Conservation (phyloP, 2,888 invertebrate genomes). For the Erebia aethiops region DNA sequence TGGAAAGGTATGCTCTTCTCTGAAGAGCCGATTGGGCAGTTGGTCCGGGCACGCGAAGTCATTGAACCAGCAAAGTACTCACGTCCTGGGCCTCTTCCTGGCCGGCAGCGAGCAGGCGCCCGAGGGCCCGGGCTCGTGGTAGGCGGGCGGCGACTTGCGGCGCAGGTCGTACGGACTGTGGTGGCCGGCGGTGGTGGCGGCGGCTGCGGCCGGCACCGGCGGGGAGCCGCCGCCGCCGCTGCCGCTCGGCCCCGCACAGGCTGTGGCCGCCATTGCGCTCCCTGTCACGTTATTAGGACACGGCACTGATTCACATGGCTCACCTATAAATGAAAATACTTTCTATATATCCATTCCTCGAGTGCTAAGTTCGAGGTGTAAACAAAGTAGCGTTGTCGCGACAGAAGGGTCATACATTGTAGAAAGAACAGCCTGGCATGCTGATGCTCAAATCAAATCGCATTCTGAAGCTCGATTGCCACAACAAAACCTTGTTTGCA, state of each 20-base stretch:
- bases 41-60: too few relatives aligned
- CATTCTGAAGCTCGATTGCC: too few relatives aligned
- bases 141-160: conserved; percentile 90
- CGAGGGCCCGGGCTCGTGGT: conserved; percentile 87
- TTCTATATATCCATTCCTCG: background rate
- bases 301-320: conserved; percentile 91
- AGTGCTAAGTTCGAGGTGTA: too few relatives aligned
- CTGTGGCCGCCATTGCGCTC: conserved; percentile 77
- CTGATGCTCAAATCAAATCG: too few relatives aligned
- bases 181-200: conserved; percentile 89
- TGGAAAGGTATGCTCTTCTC: too few relatives aligned
- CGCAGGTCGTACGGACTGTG: conserved; percentile 95
- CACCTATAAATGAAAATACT: conserved; percentile 69
- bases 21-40: too few relatives aligned
- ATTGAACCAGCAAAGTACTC: conserved; percentile 45
- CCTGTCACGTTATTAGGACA: conserved; percentile 86
- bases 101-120: conserved; percentile 89
- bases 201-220: conserved; percentile 79
- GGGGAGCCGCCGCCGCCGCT: conserved; percentile 78
- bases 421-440: too few relatives aligned
- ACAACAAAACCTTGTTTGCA: too few relatives aligned
- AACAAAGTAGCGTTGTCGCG: too few relatives aligned
- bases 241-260: conserved; percentile 78
- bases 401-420: too few relatives aligned
- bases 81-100: conserved; percentile 91